Percentiles rank a stretch among this genome's conserved stretches.
These are phyloP conservation scores for Panthera tigris DNA, from an alignment of 2,113 vertebrate genomes.

Conservation along the genomic window DNA sequence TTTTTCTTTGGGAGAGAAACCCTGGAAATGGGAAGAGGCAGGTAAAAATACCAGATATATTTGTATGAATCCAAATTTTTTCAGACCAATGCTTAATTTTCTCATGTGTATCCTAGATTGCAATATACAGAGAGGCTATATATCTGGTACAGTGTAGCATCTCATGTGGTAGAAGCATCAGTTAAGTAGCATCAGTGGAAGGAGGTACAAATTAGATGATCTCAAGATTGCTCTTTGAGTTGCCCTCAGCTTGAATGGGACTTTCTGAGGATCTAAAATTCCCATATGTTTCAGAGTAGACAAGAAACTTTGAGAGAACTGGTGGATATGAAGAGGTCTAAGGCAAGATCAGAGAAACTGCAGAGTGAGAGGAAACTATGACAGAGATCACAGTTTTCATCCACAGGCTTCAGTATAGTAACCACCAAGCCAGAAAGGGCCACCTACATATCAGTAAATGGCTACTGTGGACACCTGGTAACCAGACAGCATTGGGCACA, in stretches of 20 bases:
- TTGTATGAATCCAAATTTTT: neutral
- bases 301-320: neutral
- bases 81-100: neutral
- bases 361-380: neutral
- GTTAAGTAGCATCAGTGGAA: neutral
- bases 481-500: neutral
- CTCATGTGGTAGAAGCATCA: neutral
- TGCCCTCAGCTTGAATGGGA: neutral
- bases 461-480: neutral
- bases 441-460: neutral
- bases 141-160: neutral
- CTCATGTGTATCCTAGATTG: neutral
- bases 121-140: neutral
- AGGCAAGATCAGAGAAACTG: neutral
- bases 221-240: neutral
- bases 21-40: neutral
- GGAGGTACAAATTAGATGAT: neutral
- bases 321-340: neutral
- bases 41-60: neutral
- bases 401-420: neutral
- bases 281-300: neutral
- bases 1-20: neutral
- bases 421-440: neutral
- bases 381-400: neutral
- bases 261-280: neutral